Evolutionary conservation across 2,888 invertebrate genomes (phyloP), one percentile per base, ranked within the genome.

Genomic region (Thyatira batis): DNA sequence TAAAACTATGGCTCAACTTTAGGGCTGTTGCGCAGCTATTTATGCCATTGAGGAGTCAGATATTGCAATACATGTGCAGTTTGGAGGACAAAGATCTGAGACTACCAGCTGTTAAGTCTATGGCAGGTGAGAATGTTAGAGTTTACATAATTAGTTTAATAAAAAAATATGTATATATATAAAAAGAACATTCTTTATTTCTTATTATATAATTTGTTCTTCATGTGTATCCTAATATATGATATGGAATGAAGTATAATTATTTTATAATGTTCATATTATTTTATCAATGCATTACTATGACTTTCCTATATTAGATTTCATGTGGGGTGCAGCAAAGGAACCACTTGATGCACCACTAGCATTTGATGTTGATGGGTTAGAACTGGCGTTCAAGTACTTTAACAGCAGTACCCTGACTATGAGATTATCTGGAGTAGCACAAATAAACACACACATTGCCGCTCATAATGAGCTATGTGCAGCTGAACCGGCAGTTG

Each of bases 271-370:
- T 54, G 11, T 46, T 43, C 27, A 20, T 48, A 0, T 50, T n/a
- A n/a, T 25, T 46, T 51, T 44, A 39, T 3, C 10, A 4, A 33
- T 33, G 6, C 13, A 44, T 48, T 51, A 50, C 17, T 45, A 43
- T 20, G 21, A 46, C 27, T 33, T 30, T 44, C 43, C 17, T 48
- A 28, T 60, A 27, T 73, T 48, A 95, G 97, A 98, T 92, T 97
- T 98, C 79, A 98, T 98, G 94, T 98, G 98, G 98, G 97, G 97
- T 61, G 97, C 98, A 9, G 96, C 98, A 45, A 98, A 98, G 77
- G 98, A 98, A 87, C 98, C 98, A 0, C 87, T 97, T 50, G 97
- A 97, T 76, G 94, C 96, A 0, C 96, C 97, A 1, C 89, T 96
- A 28, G 95, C 95, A n/a, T 98, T 97, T 77, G 98, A 98, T 75